phyloP scores from a whole-genome alignment of 2,113 vertebrate species.

The Neolamprologus ventralis region DNA sequence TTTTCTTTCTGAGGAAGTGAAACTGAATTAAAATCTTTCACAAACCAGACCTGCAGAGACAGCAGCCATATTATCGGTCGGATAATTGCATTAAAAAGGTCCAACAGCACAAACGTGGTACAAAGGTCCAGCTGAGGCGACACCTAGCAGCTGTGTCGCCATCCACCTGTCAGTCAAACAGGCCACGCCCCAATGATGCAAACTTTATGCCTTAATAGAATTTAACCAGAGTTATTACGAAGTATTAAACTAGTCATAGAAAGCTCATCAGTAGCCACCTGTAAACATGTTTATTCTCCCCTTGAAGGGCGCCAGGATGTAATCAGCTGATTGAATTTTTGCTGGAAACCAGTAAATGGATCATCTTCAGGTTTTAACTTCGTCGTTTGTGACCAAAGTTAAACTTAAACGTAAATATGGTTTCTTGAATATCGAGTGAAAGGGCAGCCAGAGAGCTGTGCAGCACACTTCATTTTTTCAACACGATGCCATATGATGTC shows the following conservation, averaged over 20 bases:
- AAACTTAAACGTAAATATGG: not conserved
- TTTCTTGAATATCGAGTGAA: rapidly evolving
- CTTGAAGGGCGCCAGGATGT: not conserved
- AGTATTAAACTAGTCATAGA: not conserved
- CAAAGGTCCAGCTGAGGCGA: not conserved
- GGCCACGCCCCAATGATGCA: not conserved
- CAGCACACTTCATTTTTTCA: not conserved
- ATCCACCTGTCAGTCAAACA: not conserved
- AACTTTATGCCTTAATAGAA: not conserved
- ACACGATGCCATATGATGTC: rapidly evolving
- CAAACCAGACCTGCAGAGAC: not conserved
- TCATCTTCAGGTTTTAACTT: not conserved
- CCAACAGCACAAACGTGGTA: not conserved
- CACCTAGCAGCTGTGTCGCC: not conserved
- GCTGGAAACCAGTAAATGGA: not conserved
- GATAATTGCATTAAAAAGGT: not conserved
- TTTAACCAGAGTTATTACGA: rapidly evolving
- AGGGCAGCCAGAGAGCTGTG: not conserved
- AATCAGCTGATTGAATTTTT: not conserved
- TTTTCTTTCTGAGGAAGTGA: not conserved
- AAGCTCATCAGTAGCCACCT: not conserved
- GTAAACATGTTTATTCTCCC: not conserved
- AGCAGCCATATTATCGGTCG: not conserved
- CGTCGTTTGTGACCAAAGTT: rapidly evolving
- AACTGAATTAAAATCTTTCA: rapidly evolving